Conservation (phyloP, 1,140 invertebrate species). For the Colletes latitarsis region DNA sequence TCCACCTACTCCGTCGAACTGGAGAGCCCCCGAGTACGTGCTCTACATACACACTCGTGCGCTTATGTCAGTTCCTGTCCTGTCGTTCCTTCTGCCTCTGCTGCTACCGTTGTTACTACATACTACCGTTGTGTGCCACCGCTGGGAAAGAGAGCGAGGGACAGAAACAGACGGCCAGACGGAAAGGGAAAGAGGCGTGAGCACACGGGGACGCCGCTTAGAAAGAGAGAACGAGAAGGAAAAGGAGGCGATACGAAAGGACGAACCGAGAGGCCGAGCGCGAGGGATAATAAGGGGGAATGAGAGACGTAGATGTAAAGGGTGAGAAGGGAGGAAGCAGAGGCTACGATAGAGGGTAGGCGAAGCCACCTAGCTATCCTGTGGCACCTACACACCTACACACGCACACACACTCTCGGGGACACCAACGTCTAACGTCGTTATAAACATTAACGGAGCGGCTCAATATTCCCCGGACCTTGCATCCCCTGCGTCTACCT, state of each 20-base stretch:
- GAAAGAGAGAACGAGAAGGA: conserved; percentile 12
- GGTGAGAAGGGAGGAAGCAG: conserved; percentile 43
- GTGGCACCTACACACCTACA: conserved; percentile 60
- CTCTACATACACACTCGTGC: conserved; percentile 79
- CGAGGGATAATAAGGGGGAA: conserved; percentile 47
- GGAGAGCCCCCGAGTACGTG: conserved; percentile 77
- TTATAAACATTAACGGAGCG: conserved; percentile 81
- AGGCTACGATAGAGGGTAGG: conserved; percentile 56
- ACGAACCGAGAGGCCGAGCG: conserved; percentile 25
- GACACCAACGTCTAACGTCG: conserved; percentile 78
- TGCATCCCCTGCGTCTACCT: conserved; percentile 64
- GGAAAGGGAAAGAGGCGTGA: conserved; percentile 5
- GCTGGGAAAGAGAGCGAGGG: conserved; percentile 40
- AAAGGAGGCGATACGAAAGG: conserved; percentile 39
- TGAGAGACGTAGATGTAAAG: conserved; percentile 31
- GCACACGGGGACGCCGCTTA: conserved; percentile 6
- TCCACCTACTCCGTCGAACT: conserved; percentile 73
- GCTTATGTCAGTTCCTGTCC: conserved; percentile 77
- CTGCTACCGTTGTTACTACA: conserved; percentile 20
- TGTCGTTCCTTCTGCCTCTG: conserved; percentile 61
- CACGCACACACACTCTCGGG: conserved; percentile 59
- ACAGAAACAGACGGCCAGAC: background rate
- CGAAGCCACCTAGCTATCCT: conserved; percentile 64
- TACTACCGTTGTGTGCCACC: conserved; percentile 36
- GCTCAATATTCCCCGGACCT: conserved; percentile 79